Evolutionary conservation across 2,797 vertebrate genomes (phyloP), one percentile per base, ranked within the genome.

Genomic region (Delichon dasypus): DNA sequence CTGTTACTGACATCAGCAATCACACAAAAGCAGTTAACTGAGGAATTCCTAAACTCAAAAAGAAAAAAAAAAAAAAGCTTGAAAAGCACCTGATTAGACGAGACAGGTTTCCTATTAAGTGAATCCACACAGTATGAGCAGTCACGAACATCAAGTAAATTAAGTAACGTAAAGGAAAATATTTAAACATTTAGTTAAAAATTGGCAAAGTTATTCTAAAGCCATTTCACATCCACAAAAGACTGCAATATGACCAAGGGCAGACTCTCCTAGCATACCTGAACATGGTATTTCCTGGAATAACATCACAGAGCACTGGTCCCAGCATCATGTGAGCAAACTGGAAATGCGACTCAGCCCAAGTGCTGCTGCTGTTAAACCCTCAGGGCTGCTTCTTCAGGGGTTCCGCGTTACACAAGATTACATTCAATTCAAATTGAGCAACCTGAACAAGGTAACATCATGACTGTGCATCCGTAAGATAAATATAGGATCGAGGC

Each of bases 121-220:
- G 51, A 78, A 86, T 66, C 54, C 66, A 81, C 55, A 44, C n/a
- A 57, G 36, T 62, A 76, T 19, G 55, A 90, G 50, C 78, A 89
- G 75, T 73, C 75, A 44, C 48, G 65, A 50, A 44, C 0, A 3
- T 36, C 15, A 83, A 84, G 9, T 17, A 53, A 77, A 89, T 47
- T 42, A 61, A 66, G 34, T 7, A 44, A 76, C 1, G 10, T 36
- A 25, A 94, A 83, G 38, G 57, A 91, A 7, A 0, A 85, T 84
- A 90, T 79, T 84, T 80, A 85, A 93, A 74, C 54, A 73, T 45
- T 71, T 57, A 76, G 89, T 74, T 82, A 71, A 81, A 92, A 91
- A 60, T 53, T 74, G 62, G 76, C 72, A 44, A 93, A 83, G 55
- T 40, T 75, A n/a, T 40, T 86, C 32, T 9, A 60, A 60, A 88